A percentile compares a stretch with the other conserved stretches of the same genome.
Conservation (phyloP, 2,113 vertebrate genomes). For the Beaufortia kweichowensis region DNA sequence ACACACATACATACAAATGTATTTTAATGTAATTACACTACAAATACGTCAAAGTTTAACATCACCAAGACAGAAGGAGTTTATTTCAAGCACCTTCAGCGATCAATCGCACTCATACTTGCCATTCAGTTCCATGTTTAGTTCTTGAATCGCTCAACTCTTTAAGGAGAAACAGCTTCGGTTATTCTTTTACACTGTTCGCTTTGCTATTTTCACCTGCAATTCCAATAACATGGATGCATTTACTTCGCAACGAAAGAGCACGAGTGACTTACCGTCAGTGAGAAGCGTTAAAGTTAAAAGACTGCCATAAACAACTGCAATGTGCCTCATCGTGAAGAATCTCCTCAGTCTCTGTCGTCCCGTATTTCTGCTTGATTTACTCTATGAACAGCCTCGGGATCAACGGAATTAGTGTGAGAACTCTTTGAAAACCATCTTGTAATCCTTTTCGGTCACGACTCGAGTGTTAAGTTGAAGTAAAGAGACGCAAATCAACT, state of each 20-base stretch:
- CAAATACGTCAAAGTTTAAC: background rate
- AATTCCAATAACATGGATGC: background rate
- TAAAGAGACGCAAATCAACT: slow-evolving; percentile 1
- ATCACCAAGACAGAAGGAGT: background rate
- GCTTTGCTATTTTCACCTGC: background rate
- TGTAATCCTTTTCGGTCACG: background rate
- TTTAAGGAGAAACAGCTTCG: background rate
- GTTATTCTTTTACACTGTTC: background rate
- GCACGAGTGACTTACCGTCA: background rate
- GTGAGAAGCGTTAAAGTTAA: slow-evolving; percentile 32
- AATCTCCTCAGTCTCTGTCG: background rate
- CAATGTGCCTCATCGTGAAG: slow-evolving; percentile 25
- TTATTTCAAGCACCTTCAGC: background rate
- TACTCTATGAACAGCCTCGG: background rate
- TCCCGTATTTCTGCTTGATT: background rate
- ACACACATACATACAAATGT: no score
- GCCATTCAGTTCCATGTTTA: no score
- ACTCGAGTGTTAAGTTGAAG: background rate
- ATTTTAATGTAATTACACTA: background rate
- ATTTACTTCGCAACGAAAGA: background rate
- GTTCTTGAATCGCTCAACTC: no score
- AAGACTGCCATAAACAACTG: slow-evolving; percentile 28
- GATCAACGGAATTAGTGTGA: background rate
- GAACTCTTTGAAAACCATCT: slow-evolving; percentile 22
- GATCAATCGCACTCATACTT: no score